A percentile compares a stretch with the other conserved stretches of the same genome.
phyloP scores from a whole-genome alignment of 64 coral and sea anemone genomes.

The Montipora efflorescens region DNA sequence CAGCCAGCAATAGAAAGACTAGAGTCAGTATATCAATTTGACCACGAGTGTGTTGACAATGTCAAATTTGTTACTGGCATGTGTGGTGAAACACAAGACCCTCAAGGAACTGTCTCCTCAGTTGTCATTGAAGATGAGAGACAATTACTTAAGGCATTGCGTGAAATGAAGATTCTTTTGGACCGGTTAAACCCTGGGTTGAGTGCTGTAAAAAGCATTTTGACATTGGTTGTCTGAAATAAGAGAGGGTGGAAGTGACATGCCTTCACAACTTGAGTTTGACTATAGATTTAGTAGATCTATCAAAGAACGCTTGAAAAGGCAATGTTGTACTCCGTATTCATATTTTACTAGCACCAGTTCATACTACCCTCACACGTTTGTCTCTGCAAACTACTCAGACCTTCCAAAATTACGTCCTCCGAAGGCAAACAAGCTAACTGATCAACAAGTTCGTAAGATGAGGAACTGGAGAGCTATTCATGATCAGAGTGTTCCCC shows the following conservation, averaged over 20 bases:
- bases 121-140: slow-evolving; percentile 29
- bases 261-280: slow-evolving; percentile 59
- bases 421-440: too few relatives aligned
- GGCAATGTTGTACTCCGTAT: not conserved
- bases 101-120: slow-evolving; percentile 52
- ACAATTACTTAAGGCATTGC: slow-evolving; percentile 11
- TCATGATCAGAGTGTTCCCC: too few relatives aligned
- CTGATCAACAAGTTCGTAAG: too few relatives aligned
- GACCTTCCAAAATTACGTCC: too few relatives aligned
- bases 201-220: slow-evolving; percentile 38
- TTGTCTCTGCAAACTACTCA: not conserved
- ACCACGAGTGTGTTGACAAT: slow-evolving; percentile 44
- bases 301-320: not conserved
- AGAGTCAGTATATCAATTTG: slow-evolving; percentile 49
- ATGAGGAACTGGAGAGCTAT: too few relatives aligned
- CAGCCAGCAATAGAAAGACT: slow-evolving; percentile 52
- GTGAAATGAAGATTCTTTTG: slow-evolving; percentile 33
- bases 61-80: slow-evolving; percentile 41
- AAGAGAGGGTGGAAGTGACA: slow-evolving; percentile 21
- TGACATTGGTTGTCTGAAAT: slow-evolving; percentile 43
- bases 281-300: slow-evolving; percentile 13
- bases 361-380: slow-evolving; percentile 1
- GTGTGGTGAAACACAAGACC: slow-evolving; percentile 39
- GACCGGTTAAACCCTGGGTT: slow-evolving; percentile 37
- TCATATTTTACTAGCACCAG: not conserved